Conservation (phyloP, 2,888 invertebrate species). For the Ophion slaviceki region DNA sequence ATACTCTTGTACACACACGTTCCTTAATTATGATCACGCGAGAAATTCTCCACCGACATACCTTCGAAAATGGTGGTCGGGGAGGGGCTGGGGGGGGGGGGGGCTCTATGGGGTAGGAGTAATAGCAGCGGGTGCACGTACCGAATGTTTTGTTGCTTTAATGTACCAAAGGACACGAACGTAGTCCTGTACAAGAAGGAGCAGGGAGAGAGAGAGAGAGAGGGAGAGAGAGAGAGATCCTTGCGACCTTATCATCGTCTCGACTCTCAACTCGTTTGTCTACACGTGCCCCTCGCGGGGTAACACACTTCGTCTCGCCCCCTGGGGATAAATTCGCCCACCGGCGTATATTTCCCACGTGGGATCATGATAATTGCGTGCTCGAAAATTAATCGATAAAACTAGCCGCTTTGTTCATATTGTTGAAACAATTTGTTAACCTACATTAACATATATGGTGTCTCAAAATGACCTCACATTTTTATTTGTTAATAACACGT, state of each 20-base stretch:
- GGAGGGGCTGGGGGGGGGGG: too few species aligned
- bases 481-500: too few species aligned
- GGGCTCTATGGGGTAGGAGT: background rate
- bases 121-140: slow-evolving; percentile 13
- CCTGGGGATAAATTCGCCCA: slow-evolving; percentile 62
- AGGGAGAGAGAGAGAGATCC: slow-evolving; percentile 9
- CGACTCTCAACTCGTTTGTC: slow-evolving; percentile 66
- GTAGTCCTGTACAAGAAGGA: background rate
- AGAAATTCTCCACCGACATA: slow-evolving; percentile 36
- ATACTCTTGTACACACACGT: slow-evolving; percentile 12
- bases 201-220: background rate
- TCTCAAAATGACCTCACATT: too few species aligned
- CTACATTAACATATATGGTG: too few species aligned
- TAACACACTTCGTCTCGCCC: slow-evolving; percentile 45
- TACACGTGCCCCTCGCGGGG: slow-evolving; percentile 36
- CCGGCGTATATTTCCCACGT: slow-evolving; percentile 63
- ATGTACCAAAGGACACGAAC: background rate
- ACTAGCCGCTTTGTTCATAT: background rate
- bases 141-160: slow-evolving; percentile 43
- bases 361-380: slow-evolving; percentile 58
- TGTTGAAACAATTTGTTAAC: too few species aligned
- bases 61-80: slow-evolving; percentile 26
- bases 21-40: slow-evolving; percentile 53
- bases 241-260: slow-evolving; percentile 64
- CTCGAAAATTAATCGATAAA: slow-evolving; percentile 32